These are phyloP conservation scores for Pampusana beccarii DNA, from an alignment of 2,113 vertebrate species.

Conservation along the genomic window DNA sequence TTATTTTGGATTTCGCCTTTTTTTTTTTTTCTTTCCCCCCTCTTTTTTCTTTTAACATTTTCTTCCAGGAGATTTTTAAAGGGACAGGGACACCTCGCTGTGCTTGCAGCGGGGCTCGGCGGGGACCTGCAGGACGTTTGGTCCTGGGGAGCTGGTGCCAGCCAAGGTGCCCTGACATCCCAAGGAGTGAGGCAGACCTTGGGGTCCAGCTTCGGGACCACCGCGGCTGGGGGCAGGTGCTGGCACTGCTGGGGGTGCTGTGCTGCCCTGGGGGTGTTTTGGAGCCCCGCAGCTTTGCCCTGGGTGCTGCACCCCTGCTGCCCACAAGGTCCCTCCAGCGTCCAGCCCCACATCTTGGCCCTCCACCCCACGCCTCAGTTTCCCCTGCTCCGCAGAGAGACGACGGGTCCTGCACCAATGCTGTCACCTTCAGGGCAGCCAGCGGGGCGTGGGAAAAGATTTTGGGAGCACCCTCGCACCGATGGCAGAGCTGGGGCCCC, in stretches of 20 bases:
- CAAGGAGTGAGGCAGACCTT: not conserved
- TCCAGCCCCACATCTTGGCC: fast-evolving
- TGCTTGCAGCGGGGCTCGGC: fast-evolving
- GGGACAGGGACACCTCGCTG: slow-evolving; percentile 12
- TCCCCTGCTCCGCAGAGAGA: not conserved
- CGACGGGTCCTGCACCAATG: fast-evolving
- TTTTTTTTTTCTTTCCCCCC: not conserved
- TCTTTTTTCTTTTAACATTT: slow-evolving; percentile 38
- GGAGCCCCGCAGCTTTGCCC: not conserved
- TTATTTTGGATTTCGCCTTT: slow-evolving; percentile 72
- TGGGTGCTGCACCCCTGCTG: not conserved
- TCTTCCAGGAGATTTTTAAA: slow-evolving; percentile 72
- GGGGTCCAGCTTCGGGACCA: not conserved
- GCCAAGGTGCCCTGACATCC: not conserved
- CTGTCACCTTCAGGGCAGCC: fast-evolving
- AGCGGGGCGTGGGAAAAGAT: not conserved
- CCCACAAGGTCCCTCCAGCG: fast-evolving
- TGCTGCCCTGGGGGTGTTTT: fast-evolving
- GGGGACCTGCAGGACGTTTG: fast-evolving
- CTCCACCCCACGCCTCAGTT: not conserved
- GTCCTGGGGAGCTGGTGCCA: fast-evolving
- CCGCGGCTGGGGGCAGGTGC: fast-evolving
- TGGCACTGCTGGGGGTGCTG: fast-evolving
- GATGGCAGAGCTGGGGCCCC: not conserved
- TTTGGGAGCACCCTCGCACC: not conserved